These are phyloP conservation scores for Penaeus indicus DNA, from an alignment of 1,140 invertebrate species.

Conservation along the genomic window DNA sequence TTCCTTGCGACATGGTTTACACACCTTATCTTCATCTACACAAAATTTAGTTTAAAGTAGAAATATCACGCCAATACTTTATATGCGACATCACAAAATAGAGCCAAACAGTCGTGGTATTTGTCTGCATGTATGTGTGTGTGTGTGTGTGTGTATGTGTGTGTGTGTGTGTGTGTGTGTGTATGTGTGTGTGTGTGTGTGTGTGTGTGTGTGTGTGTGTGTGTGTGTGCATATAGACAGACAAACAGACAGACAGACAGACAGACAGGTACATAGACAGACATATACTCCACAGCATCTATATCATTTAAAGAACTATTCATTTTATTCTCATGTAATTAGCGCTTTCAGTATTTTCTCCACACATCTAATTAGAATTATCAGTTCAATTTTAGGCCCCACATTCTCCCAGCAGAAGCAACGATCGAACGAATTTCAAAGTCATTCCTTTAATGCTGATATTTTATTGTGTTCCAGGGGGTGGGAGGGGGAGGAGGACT, in stretches of 20 bases:
- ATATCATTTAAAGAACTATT: too few species aligned
- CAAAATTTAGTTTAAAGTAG: neutral
- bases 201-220: neutral
- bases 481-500: neutral
- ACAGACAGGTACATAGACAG: neutral
- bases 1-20: neutral
- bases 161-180: neutral
- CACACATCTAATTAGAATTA: too few species aligned
- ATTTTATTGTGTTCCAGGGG: too few species aligned
- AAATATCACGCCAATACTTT: too few species aligned
- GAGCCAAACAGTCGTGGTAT: too few species aligned
- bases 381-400: too few species aligned
- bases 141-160: neutral
- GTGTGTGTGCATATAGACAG: neutral
- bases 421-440: too few species aligned
- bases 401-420: too few species aligned
- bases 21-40: slow-evolving; percentile 4
- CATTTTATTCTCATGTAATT: too few species aligned
- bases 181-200: neutral
- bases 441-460: too few species aligned
- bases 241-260: neutral
- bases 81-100: neutral
- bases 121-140: too few species aligned
- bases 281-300: neutral
- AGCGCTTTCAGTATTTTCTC: too few species aligned